phyloP scores from a whole-genome alignment of 2,888 invertebrate species.

The Mayetiola destructor region DNA sequence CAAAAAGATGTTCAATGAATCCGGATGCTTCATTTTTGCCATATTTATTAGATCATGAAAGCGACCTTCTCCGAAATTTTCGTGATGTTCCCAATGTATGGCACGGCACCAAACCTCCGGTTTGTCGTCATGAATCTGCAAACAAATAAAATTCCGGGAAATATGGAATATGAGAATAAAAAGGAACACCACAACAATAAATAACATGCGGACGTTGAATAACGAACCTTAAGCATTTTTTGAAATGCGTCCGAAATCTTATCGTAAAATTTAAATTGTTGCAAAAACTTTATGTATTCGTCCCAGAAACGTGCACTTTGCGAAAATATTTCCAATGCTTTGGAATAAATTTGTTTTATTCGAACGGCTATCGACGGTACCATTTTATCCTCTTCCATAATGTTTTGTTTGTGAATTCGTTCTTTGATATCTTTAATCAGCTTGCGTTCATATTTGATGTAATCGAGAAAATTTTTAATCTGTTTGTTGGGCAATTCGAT shows the following conservation, averaged over 20 bases:
- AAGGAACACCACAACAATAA: neutral
- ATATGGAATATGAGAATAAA: slow-evolving; percentile 25
- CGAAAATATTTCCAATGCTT: slow-evolving; percentile 51
- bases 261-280: slow-evolving; percentile 43
- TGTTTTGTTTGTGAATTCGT: slow-evolving; percentile 42
- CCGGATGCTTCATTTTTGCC: slow-evolving; percentile 60
- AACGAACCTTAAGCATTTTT: slow-evolving; percentile 44
- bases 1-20: slow-evolving; percentile 51
- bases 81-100: slow-evolving; percentile 61
- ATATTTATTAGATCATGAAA: slow-evolving; percentile 58
- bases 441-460: slow-evolving; percentile 55
- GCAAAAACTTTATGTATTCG: slow-evolving; percentile 66
- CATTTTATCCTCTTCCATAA: slow-evolving; percentile 39
- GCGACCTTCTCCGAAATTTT: slow-evolving; percentile 48
- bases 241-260: slow-evolving; percentile 45
- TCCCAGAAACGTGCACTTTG: slow-evolving; percentile 61
- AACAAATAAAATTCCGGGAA: neutral
- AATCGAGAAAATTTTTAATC: slow-evolving; percentile 54
- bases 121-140: slow-evolving; percentile 53
- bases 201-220: neutral
- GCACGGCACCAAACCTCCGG: slow-evolving; percentile 66
- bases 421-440: slow-evolving; percentile 49
- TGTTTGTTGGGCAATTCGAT: slow-evolving; percentile 50
- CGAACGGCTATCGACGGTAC: slow-evolving; percentile 55
- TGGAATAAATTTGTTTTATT: slow-evolving; percentile 58